Evolutionary conservation across 2,113 vertebrate genomes (phyloP).

Genomic region (Phalacrocorax pelagicus): DNA sequence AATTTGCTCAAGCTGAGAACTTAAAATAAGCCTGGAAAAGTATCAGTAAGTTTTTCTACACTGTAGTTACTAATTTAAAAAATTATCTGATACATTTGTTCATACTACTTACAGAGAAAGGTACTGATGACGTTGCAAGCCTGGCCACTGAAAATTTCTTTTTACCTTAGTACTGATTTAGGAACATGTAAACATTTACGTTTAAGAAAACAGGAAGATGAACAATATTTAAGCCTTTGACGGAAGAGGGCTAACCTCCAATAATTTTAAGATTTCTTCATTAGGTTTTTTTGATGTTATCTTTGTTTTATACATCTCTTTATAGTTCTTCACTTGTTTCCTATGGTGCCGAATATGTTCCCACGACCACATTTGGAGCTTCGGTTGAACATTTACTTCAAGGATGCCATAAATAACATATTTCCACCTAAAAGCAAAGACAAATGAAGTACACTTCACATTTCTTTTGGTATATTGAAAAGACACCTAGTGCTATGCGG

Average conservation of each 20-base stretch:
- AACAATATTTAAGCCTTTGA: neutral
- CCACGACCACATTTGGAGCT: constrained; percentile 95
- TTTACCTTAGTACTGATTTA: neutral
- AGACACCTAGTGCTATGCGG: neutral
- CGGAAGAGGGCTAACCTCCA: constrained; percentile 79
- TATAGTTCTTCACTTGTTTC: constrained; percentile 83
- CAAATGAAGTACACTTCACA: neutral
- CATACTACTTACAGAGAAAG: neutral
- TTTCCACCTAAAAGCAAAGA: constrained; percentile 83
- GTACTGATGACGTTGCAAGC: neutral
- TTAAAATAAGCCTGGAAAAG: neutral
- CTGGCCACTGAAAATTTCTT: neutral
- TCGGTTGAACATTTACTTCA: constrained; percentile 89
- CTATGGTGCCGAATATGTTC: constrained; percentile 83
- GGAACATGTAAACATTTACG: neutral
- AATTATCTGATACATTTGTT: neutral
- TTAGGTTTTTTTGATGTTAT: constrained; percentile 89
- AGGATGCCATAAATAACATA: constrained; percentile 86
- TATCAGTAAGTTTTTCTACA: neutral
- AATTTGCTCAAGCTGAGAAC: neutral
- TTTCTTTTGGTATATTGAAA: neutral
- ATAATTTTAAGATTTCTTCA: constrained; percentile 75
- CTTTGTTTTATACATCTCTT: constrained; percentile 89
- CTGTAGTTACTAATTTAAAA: neutral
- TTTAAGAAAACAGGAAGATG: neutral